phyloP scores from a whole-genome alignment of 2,797 vertebrate genomes.

The Hemitrygon akajei region DNA sequence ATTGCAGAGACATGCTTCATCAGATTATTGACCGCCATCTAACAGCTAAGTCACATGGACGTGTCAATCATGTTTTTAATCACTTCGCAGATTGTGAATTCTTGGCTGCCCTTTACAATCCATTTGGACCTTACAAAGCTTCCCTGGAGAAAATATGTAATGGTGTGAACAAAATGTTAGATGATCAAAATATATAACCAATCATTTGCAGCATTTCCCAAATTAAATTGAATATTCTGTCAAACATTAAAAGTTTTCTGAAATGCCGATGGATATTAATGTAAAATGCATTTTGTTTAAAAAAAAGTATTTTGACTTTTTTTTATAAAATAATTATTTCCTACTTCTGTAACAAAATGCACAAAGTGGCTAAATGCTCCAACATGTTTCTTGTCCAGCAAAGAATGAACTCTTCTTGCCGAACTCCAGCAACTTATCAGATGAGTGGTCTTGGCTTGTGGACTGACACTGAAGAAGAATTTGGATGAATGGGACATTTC shows the following conservation, averaged over 20 bases:
- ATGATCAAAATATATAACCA: slow-evolving; percentile 66
- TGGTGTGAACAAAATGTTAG: slow-evolving; percentile 72
- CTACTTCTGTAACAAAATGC: slow-evolving; percentile 43
- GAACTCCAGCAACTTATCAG: background rate
- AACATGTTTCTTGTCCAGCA: slow-evolving; percentile 36
- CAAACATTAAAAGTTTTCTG: slow-evolving; percentile 45
- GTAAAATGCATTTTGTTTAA: slow-evolving; percentile 41
- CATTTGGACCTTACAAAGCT: slow-evolving; percentile 65
- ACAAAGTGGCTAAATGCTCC: slow-evolving; percentile 40
- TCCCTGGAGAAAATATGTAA: slow-evolving; percentile 70
- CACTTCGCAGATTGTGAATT: slow-evolving; percentile 73
- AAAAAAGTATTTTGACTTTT: slow-evolving; percentile 45
- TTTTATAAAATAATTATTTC: slow-evolving; percentile 43
- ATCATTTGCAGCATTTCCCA: background rate
- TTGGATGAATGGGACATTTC: background rate
- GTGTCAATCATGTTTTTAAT: slow-evolving; percentile 67
- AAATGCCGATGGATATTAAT: slow-evolving; percentile 56
- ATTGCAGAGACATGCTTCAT: slow-evolving; percentile 66
- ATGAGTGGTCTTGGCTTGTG: background rate
- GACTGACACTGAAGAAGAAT: slow-evolving; percentile 9
- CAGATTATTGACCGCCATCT: slow-evolving; percentile 67
- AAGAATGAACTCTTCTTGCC: background rate
- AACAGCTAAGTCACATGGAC: slow-evolving; percentile 68
- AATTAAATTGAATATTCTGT: background rate
- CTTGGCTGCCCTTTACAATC: slow-evolving; percentile 69